phyloP scores from a whole-genome alignment of 2,888 invertebrate species.

The Trichogramma evanescens region DNA sequence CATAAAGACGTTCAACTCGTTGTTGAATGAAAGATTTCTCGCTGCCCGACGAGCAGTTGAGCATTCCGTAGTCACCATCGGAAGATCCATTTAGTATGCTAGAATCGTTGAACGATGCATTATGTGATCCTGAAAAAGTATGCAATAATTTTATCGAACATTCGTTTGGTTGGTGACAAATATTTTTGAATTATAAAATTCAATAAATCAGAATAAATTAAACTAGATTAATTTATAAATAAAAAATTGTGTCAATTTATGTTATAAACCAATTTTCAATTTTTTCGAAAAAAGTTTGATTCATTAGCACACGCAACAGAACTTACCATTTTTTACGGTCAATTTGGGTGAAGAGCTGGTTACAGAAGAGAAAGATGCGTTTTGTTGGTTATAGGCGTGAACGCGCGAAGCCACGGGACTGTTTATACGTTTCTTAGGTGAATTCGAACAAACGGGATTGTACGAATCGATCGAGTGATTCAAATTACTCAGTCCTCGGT shows the following conservation, averaged over 20 bases:
- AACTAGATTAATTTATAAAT: no score
- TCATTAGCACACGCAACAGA: no score
- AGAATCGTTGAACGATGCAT: conserved; percentile 33
- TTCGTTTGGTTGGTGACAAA: no score
- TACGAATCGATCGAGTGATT: conserved; percentile 32
- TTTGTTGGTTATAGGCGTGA: conserved; percentile 36
- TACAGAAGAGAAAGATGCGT: conserved; percentile 30
- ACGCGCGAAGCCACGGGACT: conserved; percentile 31
- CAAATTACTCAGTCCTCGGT: conserved; percentile 31
- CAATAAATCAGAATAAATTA: no score
- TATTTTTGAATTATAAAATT: no score
- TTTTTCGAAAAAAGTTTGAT: no score
- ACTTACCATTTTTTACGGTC: conserved; percentile 28
- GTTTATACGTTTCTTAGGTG: conserved; percentile 13
- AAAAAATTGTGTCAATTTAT: no score
- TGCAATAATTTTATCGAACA: not conserved
- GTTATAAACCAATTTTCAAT: no score
- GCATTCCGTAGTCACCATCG: conserved; percentile 24
- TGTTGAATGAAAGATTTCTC: conserved; percentile 74
- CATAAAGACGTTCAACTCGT: conserved; percentile 80
- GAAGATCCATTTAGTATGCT: conserved; percentile 36
- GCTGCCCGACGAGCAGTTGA: conserved; percentile 35
- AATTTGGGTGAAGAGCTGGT: conserved; percentile 36
- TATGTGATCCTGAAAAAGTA: conserved; percentile 30
- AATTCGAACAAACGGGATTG: conserved; percentile 35